Conservation (phyloP, 2,797 vertebrate genomes). For the Anguilla megastoma region DNA sequence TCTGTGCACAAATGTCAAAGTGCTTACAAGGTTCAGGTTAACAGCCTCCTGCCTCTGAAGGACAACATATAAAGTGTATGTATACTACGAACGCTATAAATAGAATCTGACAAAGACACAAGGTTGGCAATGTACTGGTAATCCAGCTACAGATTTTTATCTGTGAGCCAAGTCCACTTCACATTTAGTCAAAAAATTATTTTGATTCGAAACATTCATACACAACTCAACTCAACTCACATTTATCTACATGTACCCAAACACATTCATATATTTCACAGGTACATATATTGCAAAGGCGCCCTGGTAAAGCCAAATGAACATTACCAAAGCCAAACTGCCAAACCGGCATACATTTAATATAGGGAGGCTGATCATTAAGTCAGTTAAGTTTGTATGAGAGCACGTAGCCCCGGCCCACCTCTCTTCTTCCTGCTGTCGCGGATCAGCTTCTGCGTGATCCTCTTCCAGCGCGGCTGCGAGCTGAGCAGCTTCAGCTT, state of each 20-base stretch:
- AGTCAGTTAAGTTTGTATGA: not conserved
- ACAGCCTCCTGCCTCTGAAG: not conserved
- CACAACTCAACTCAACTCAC: too few species aligned
- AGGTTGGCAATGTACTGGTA: not conserved
- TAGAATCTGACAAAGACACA: too few species aligned
- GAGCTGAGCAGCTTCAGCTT: slow-evolving; percentile 93
- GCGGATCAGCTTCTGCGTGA: slow-evolving; percentile 91
- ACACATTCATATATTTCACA: too few species aligned
- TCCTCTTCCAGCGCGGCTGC: slow-evolving; percentile 91
- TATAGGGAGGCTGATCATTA: not conserved
- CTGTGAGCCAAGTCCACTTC: not conserved
- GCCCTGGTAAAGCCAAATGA: not conserved
- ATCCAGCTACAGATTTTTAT: not conserved
- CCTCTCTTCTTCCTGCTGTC: slow-evolving; percentile 92
- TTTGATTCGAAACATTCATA: too few species aligned
- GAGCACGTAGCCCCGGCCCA: slow-evolving; percentile 49
- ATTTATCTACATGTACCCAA: too few species aligned
- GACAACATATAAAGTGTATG: not conserved
- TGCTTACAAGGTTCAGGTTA: not conserved
- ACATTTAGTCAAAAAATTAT: too few species aligned
- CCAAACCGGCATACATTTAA: too few species aligned
- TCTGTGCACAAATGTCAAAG: not conserved
- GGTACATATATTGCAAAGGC: not conserved
- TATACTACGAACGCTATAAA: slow-evolving; percentile 13
- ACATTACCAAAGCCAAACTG: not conserved